Base-by-base conservation (phyloP, 2,888 invertebrate genomes). In the Steromphala cineraria region DNA sequence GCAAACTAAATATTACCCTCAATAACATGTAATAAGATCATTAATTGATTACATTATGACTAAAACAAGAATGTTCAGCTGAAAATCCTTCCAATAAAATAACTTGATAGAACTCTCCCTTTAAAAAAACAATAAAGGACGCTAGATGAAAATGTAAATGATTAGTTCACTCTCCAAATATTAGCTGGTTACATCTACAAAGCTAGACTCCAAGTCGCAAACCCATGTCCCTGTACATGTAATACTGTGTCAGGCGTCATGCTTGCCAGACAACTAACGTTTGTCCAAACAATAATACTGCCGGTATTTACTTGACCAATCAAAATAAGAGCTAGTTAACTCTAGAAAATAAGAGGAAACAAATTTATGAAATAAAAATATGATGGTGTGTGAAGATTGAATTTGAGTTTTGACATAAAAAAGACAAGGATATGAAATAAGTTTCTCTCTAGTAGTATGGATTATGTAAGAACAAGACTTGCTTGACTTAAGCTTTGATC, bases 231-330 rank as follows among this genome's bases (percentile, higher is more conserved):
- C 31, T 71, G 71, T 71, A 71, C 71, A 71, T 71, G 28, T 71
- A 71, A 71, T 71, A 71, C 71, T 71, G 71, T 36, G 36, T 31
- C 71, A 71, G 71, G 71, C 71, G 40, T 71, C 71, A 71, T 71
- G 71, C 71, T 71, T 71, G 71, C 71, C 36, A 71, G 71, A 71
- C 71, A 71, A 71, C 71, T 71, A 36, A 71, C 17, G 31, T 71
- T 71, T 71, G 71, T 71, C 71, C 71, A 71, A 71, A 71, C 71
- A 71, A 71, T 71, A 71, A 71, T 71, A 71, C 71, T 71, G 71
- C 71, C 19, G 71, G 71, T 31, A 71, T 21, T 15, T 36, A 21
- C 28, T 62, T 19, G 36, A 71, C 28, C 36, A 71, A 71, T 31
- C 19, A 71, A 31, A 71, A 36, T n/a, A 28, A 36, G 17, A 19